Conservation (phyloP, 2,888 invertebrate genomes). For the Hypena proboscidalis region DNA sequence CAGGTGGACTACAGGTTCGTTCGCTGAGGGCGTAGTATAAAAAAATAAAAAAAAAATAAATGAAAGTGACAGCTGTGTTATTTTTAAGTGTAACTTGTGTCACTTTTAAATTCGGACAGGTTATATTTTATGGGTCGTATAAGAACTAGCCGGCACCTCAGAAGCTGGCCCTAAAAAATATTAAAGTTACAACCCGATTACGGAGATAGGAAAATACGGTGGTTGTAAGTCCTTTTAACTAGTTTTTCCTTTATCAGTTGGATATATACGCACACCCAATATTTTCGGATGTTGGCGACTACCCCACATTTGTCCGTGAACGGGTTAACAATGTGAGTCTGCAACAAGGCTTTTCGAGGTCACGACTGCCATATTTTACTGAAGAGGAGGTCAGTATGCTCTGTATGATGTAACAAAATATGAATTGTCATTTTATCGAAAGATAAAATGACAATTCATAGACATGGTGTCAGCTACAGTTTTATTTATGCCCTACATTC, state of each 20-base stretch:
- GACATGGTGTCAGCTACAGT: neutral
- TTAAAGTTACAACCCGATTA: too few species aligned
- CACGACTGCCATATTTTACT: conserved; percentile 80
- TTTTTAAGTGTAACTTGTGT: too few species aligned
- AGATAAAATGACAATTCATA: neutral
- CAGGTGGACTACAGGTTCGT: too few species aligned
- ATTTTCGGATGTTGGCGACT: conserved; percentile 76
- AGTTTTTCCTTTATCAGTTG: conserved; percentile 55
- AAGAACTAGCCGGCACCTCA: too few species aligned
- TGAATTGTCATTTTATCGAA: neutral
- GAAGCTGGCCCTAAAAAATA: too few species aligned
- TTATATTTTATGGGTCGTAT: too few species aligned
- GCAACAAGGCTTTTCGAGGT: conserved; percentile 72
- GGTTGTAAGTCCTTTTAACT: too few species aligned
- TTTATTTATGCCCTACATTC: neutral
- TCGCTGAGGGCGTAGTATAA: too few species aligned
- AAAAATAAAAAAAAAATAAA: too few species aligned
- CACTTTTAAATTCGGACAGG: too few species aligned
- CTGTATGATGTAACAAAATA: neutral
- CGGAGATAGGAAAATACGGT: too few species aligned
- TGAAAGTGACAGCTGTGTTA: too few species aligned
- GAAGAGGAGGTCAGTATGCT: conserved; percentile 65
- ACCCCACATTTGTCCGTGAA: conserved; percentile 76
- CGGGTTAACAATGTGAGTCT: conserved; percentile 71
- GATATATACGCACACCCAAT: conserved; percentile 83